Evolutionary conservation across 1,140 invertebrate species (phyloP).

Genomic region (Tribolium madens): DNA sequence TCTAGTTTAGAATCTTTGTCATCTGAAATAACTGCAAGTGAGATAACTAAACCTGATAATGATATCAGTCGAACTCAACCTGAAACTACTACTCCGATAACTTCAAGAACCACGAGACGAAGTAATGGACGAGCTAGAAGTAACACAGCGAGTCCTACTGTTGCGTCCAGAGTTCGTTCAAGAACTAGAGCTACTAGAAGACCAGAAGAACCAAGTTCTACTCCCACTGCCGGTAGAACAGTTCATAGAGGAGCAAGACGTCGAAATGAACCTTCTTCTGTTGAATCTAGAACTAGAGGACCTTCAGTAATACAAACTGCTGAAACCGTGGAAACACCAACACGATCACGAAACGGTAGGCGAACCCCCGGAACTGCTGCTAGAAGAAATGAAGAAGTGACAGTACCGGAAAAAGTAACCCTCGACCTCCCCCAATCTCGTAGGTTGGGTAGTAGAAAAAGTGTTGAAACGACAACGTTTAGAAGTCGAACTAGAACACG

Average conservation of each 20-base stretch:
- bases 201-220: slow-evolving; percentile 27
- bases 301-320: slow-evolving; percentile 5
- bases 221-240: not conserved
- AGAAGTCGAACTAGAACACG: slow-evolving; percentile 45
- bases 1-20: not conserved
- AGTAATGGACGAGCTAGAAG: slow-evolving; percentile 28
- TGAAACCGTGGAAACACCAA: slow-evolving; percentile 35
- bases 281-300: slow-evolving; percentile 41
- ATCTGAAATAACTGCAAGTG: slow-evolving; percentile 19
- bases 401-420: slow-evolving; percentile 47
- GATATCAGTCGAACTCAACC: slow-evolving; percentile 10
- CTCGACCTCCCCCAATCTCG: slow-evolving; percentile 35
- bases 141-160: not conserved
- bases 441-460: not conserved
- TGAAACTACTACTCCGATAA: slow-evolving; percentile 4
- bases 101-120: slow-evolving; percentile 31
- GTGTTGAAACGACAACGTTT: slow-evolving; percentile 3
- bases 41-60: slow-evolving; percentile 5
- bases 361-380: slow-evolving; percentile 47
- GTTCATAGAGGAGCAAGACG: slow-evolving; percentile 41
- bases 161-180: slow-evolving; percentile 36
- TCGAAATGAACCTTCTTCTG: slow-evolving; percentile 9
- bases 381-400: not conserved
- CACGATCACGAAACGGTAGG: slow-evolving; percentile 48
- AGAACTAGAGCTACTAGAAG: slow-evolving; percentile 49